phyloP scores from a whole-genome alignment of 2,888 invertebrate species.

The Drosophila mercatorum region DNA sequence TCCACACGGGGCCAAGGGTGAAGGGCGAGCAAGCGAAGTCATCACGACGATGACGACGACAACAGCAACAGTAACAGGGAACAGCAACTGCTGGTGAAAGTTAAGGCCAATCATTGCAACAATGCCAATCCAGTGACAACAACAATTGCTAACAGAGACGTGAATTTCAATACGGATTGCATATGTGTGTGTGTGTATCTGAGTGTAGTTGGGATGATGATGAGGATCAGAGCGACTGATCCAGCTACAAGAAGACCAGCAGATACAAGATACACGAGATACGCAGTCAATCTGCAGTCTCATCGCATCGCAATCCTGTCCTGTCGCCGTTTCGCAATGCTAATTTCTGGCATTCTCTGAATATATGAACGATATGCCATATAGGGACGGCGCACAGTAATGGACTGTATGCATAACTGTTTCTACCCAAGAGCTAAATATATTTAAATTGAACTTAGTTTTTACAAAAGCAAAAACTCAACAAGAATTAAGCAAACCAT shows the following conservation, averaged over 20 bases:
- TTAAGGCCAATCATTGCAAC: constrained; percentile 75
- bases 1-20: constrained; percentile 49
- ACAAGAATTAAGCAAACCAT: background rate
- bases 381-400: constrained; percentile 40
- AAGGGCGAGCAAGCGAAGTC: constrained; percentile 60
- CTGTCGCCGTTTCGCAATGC: constrained; percentile 49
- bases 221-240: constrained; percentile 33
- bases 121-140: constrained; percentile 60
- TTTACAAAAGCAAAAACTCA: background rate
- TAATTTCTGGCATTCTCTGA: constrained; percentile 63
- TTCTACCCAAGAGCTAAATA: constrained; percentile 2
- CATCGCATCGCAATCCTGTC: constrained; percentile 8
- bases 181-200: background rate
- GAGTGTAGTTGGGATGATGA: constrained; percentile 31
- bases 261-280: constrained; percentile 56
- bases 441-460: constrained; percentile 31
- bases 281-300: constrained; percentile 35
- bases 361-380: constrained; percentile 56
- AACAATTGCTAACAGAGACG: constrained; percentile 74
- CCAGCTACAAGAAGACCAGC: constrained; percentile 20
- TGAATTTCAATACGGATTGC: constrained; percentile 70
- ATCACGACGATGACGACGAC: constrained; percentile 66
- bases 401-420: constrained; percentile 40
- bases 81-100: constrained; percentile 64
- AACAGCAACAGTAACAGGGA: constrained; percentile 8